Base-by-base conservation (phyloP, 2,888 invertebrate species). In the Dicyrtoma fusca region DNA sequence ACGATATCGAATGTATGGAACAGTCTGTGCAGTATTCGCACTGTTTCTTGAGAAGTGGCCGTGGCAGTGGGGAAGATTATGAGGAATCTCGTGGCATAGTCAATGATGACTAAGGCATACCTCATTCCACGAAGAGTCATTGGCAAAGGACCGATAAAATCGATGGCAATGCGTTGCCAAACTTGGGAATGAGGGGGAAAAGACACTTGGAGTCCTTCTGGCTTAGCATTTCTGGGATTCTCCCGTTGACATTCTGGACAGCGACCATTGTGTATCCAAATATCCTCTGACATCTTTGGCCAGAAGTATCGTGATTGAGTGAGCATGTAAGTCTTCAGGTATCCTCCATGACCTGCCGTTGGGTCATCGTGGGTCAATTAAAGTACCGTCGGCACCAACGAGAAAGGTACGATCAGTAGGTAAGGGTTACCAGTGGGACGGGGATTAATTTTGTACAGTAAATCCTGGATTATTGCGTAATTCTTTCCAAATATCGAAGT, bases 161-260 rank as follows among this genome's bases (percentile, higher is more conserved):
- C 73, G 10, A 73, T 69, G 17, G 26, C 26, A n/a, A 73, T 26
- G 14, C 26, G n/a, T 3, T 55, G 19, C 23, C 61, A 73, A 14
- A 57, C 53, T 3, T 3, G 0, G 1, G 1, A 10, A 0, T 57
- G 26, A 13, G 69, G 63, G 17, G 44, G 25, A 10, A 53, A 6
- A n/a, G 42, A 14, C 6, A 5, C 11, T 21, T 4, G 3, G 1
- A 34, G 23, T 5, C 64, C 73, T 17, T 17, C 11, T 17, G 8
- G 10, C 6, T 23, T 25, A 11, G 25, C 19, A 44, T 66, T 57
- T 1, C 49, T 8, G 11, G 4, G 64, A 19, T 64, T 69, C 1
- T 53, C 5, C 0, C 11, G 6, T 64, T 73, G 73, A 47, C 73
- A 73, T 0, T 14, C 26, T 1, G 53, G 21, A 57, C 73, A 73